Base-by-base conservation (phyloP, 2,113 vertebrate genomes). In the Engystomops pustulosus region DNA sequence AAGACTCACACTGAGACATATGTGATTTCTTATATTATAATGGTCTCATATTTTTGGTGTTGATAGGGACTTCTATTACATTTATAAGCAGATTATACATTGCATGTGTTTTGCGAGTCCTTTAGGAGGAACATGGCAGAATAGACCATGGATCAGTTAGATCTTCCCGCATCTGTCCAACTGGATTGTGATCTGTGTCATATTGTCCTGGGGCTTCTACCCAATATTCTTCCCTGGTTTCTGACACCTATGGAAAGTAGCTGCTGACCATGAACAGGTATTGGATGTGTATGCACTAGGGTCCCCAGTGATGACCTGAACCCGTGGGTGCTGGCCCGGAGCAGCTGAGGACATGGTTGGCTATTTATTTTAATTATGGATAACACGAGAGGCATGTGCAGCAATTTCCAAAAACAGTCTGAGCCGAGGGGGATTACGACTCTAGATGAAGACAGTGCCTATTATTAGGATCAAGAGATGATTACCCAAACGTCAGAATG, bases 391-490 rank as follows among this genome's bases (percentile, higher is more conserved):
- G 36, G 80, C 44, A 36, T 55, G 32, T 27, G 15, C 27, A 74
- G 67, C 32, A 72, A 82, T 70, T 30, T 82, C 80, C 68, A 58
- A 82, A 82, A 74, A 74, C 67, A 82, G 80, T 62, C 11, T 11
- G 17, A 17, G 27, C 30, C 27, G 25, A 14, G 47, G 32, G n/a
- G 51, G 34, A 30, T 55, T 72, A 74, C 4, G 18, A 20, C 34
- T 32, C 34, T 18, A 14, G 69, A 74, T 15, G 55, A 82, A 44
- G 51, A 45, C 36, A 55, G 10, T n/a, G 51, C 14, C 80, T 74
- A 82, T 82, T 62, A 60, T 82, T 82, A 82, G 68, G 45, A 27
- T 55, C 30, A 18, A 18, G 47, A 23, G 68, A 44, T 82, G 18
- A 30, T 69, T 17, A 68, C 10, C 12, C 51, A 11, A 30, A 78